Conservation (phyloP, 2,888 invertebrate genomes). For the Euplagia quadripunctaria region DNA sequence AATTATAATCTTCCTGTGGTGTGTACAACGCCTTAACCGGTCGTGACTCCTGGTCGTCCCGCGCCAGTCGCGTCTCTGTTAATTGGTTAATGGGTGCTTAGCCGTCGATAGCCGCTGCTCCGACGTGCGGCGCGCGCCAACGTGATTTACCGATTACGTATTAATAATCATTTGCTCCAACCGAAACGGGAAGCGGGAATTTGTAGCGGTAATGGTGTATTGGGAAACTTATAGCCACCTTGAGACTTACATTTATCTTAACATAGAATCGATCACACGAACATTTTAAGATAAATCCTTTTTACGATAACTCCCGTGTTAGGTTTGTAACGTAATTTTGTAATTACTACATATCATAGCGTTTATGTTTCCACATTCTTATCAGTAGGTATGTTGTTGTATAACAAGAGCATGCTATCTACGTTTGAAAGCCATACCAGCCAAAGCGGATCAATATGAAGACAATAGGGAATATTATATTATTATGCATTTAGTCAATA, state of each 20-base stretch:
- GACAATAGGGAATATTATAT: neutral
- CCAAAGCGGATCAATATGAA: neutral
- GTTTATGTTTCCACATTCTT: too few species aligned
- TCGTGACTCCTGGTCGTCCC: neutral
- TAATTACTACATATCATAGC: too few species aligned
- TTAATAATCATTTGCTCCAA: constrained; percentile 26
- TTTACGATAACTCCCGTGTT: too few species aligned
- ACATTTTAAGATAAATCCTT: neutral
- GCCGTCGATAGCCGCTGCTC: constrained; percentile 14
- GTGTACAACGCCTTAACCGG: neutral
- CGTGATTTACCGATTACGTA: constrained; percentile 9
- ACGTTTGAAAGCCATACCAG: neutral
- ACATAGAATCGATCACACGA: neutral
- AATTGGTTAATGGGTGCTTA: constrained; percentile 33
- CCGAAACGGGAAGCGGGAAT: neutral
- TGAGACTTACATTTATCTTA: neutral
- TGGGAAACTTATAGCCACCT: neutral
- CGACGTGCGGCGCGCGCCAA: neutral
- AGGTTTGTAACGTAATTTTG: too few species aligned
- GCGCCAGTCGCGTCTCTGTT: constrained; percentile 16
- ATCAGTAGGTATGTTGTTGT: too few species aligned
- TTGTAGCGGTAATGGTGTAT: neutral
- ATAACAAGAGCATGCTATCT: too few species aligned
- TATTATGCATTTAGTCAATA: too few species aligned
- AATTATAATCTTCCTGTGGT: neutral